A percentile compares a stretch with the other conserved stretches of the same genome.
Conservation (phyloP, 2,113 vertebrate species). For the Numida meleagris region DNA sequence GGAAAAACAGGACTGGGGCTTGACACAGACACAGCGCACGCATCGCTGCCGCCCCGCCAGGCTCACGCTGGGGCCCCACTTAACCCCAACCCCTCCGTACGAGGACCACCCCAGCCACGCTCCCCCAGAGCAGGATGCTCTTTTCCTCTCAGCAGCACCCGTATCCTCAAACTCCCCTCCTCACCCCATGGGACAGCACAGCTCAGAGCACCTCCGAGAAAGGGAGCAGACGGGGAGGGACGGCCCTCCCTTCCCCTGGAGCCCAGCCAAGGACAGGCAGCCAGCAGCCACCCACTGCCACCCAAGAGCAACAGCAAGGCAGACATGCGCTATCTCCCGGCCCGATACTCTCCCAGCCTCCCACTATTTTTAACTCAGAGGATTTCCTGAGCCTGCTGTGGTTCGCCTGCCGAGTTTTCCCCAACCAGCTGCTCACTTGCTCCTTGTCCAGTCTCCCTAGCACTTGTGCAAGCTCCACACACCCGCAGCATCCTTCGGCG, state of each 20-base stretch:
- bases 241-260: not conserved
- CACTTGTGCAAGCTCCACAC: not conserved
- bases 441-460: not conserved
- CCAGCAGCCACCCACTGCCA: not conserved
- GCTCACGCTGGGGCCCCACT: not conserved
- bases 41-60: not conserved
- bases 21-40: not conserved
- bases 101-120: not conserved
- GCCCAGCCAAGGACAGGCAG: not conserved
- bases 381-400: not conserved
- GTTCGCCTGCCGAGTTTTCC: not conserved
- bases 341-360: not conserved
- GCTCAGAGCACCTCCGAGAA: not conserved
- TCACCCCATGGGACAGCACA: not conserved
- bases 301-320: not conserved
- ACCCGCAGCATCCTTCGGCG: not conserved
- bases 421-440: not conserved
- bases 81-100: not conserved
- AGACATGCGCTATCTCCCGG: not conserved
- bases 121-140: not conserved
- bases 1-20: constrained; percentile 31
- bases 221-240: not conserved
- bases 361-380: not conserved
- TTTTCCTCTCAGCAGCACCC: not conserved
- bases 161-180: not conserved